Evolutionary conservation across 2,888 invertebrate genomes (phyloP), one percentile per base, ranked within the genome.

Genomic region (Coleophora deauratella): DNA sequence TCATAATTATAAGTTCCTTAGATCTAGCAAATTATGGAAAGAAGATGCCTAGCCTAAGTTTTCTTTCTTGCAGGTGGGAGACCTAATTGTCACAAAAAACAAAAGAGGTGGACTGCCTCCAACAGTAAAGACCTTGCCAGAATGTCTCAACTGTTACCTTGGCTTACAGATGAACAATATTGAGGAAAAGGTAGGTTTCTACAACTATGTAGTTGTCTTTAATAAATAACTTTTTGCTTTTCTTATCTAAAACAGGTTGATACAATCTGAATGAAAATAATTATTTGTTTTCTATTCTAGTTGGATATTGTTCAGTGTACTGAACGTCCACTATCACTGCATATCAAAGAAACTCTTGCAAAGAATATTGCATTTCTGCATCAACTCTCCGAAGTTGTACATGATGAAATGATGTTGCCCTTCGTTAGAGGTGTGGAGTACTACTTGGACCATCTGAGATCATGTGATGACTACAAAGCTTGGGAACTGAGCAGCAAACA

Each of bases 401-500:
- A 79, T 51, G 78, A 85, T 46, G 75, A 81, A 63, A 75, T 86
- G 70, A 58, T 73, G 54, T 54, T 82, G 8, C 86, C 86, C 15
- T 86, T 82, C 58, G 51, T 75, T 6, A 66, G 82, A 48, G 86
- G 86, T 27, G 74, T 85, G 9, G 78, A 82, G 52, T 86, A 73
- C 49, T 86, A 70, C 46, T 51, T 85, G 7, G 78, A 86, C 42
- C 77, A 70, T 51, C 62, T 86, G 13, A 64, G 86, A 31, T 69
- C 79, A 14, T 70, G 75, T 48, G 84, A 81, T 55, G 85, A 86
- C 46, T 82, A 77, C 49, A 81, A 82, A 50, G 86, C 86, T 35
- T 86, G 86, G 86, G 79, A 78, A 47, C 58, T 81, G 1, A 74
- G 80, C 52, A 75, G 82, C 35, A 81, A 78, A 58, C 71, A 74